Base-by-base conservation (phyloP, 2,113 vertebrate species). In the Nestor notabilis region DNA sequence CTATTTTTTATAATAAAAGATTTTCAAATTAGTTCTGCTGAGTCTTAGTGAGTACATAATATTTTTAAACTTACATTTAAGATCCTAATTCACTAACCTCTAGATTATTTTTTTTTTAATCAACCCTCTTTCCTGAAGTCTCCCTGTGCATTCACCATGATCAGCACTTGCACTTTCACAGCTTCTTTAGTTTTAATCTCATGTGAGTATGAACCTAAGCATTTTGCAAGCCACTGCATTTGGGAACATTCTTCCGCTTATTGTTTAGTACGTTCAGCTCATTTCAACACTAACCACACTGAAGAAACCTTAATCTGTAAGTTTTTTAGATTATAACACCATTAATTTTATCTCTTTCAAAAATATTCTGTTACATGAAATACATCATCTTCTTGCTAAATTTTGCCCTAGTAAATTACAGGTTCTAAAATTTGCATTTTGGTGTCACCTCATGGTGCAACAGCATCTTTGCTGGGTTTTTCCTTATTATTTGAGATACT, bases 231-330 rank as follows among this genome's bases (percentile, higher is more conserved):
- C 89, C 87, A 89, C 80, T 74, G 58, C 37, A 83, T 89, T 96
- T 88, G 78, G 52, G 89, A 87, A 96, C 21, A 11, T 74, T 68
- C 77, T 94, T 96, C 81, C 5, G 3, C 61, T 70, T 92, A 20
- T 29, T 87, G 64, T 92, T 84, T 72, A 80, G 55, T 24, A 84
- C 14, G 7, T 27, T 43, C 15, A 27, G 27, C n/a, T 84, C 29
- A 64, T 97, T 96, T 97, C 96, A 92, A 89, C 88, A 97, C 27
- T 58, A 89, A 86, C 90, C 92, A 91, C 78, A 82, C 14, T 61
- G 49, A 89, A 93, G 74, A 76, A 91, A 90, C 29, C 33, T 80
- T 64, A 17, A 33, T 41, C 37, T 89, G 12, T 41, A 37, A 25
- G 2, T 6, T 77, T 82, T 84, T 61, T 37, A 83, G 9, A 56